Conservation (phyloP, 2,888 invertebrate genomes). For the Chrysina gloriosa region DNA sequence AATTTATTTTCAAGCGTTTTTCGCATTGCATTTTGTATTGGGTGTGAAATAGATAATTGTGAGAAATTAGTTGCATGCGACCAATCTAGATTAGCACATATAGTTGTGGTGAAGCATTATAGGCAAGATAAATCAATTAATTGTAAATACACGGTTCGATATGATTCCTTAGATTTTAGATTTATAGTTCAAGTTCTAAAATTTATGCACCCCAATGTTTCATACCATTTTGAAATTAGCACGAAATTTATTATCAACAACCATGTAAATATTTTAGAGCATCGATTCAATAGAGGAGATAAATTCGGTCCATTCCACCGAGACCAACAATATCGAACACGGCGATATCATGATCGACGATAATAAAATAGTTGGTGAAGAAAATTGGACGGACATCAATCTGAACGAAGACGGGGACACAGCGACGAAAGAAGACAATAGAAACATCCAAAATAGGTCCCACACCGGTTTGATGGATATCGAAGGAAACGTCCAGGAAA, state of each 20-base stretch:
- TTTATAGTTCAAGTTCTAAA: too few relatives aligned
- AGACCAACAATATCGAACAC: constrained; percentile 78
- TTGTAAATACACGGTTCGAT: too few relatives aligned
- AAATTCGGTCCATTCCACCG: constrained; percentile 78
- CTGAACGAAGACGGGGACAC: constrained; percentile 83
- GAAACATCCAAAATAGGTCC: constrained; percentile 71
- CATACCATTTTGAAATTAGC: too few relatives aligned
- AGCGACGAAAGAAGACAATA: constrained; percentile 66
- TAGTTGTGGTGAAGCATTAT: neutral
- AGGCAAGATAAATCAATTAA: neutral
- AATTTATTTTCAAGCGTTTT: neutral
- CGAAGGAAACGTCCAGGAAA: constrained; percentile 75
- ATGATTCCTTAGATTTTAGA: too few relatives aligned
- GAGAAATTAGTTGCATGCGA: constrained; percentile 22
- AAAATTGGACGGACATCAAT: constrained; percentile 94
- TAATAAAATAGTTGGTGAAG: constrained; percentile 81
- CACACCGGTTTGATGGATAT: constrained; percentile 72
- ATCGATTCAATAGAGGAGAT: constrained; percentile 88
- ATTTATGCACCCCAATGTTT: too few relatives aligned
- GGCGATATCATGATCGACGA: constrained; percentile 78
- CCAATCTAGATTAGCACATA: constrained; percentile 20
- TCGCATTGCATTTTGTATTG: constrained; percentile 27
- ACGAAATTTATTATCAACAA: neutral
- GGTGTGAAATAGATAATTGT: constrained; percentile 17
- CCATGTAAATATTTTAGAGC: constrained; percentile 70